Evolutionary conservation across 2,797 vertebrate species (phyloP).

Genomic region (Alfaro cultratus): DNA sequence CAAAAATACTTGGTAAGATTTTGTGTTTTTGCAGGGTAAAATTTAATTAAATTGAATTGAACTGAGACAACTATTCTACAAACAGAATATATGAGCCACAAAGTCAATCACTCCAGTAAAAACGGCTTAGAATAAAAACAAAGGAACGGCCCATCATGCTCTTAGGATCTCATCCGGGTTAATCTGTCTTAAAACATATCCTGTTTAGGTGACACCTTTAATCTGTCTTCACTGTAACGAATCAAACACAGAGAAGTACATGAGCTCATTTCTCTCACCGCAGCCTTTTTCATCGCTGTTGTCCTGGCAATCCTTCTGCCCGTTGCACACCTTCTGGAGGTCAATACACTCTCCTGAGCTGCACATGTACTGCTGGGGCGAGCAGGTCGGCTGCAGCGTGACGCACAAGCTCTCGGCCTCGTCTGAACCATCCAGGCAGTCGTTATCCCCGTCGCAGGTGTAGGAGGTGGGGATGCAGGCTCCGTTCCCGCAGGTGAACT

Average conservation of each 20-base stretch:
- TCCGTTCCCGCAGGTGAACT: conserved; percentile 95
- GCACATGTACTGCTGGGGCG: conserved; percentile 88
- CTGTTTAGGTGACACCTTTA: conserved; percentile 3
- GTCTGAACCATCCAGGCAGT: conserved; percentile 91
- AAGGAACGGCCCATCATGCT: neutral
- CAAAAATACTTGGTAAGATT: too few species aligned
- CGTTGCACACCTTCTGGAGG: conserved; percentile 86
- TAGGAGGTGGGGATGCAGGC: conserved; percentile 82
- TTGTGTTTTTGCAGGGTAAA: too few species aligned
- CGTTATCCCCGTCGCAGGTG: conserved; percentile 86
- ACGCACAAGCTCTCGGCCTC: conserved; percentile 86
- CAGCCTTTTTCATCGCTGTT: conserved; percentile 94
- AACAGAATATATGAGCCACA: neutral
- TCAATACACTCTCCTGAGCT: conserved; percentile 90
- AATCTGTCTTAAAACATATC: neutral
- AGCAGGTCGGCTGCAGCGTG: conserved; percentile 86
- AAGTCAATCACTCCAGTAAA: neutral
- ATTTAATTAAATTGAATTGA: too few species aligned
- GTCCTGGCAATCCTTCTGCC: conserved; percentile 87
- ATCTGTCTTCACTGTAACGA: neutral
- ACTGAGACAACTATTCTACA: neutral
- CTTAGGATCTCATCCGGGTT: neutral
- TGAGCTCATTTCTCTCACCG: conserved; percentile 74
- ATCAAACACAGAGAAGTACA: neutral
- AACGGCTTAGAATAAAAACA: neutral